Evolutionary conservation across 2,888 invertebrate species (phyloP), one percentile per base, ranked within the genome.

Genomic region (Allacma fusca): DNA sequence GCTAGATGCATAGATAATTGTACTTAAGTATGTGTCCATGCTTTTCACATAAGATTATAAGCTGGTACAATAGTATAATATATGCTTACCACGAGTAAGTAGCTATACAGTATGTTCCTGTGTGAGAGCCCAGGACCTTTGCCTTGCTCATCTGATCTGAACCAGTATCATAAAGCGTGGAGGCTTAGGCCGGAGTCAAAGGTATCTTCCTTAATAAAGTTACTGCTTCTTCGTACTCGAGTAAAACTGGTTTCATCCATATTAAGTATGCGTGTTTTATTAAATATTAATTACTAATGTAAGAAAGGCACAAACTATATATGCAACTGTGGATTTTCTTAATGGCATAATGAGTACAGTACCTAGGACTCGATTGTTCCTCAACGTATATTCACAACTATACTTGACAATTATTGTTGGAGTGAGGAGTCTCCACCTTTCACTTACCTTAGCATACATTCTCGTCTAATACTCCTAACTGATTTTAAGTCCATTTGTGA

Each of bases 201-300:
- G 26, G 65, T 26, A 28, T 4, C 65, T 65, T 13, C 7, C 12
- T 65, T 65, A 26, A 65, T 28, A 28, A 28, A 29, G 28, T 65
- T 26, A 12, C n/a, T 65, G 65, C 65, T 28, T 65, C 24, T 65
- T 62, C 26, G 26, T 28, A 28, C n/a, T 26, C 24, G 13, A 24
- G 7, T 28, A 26, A 65, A 65, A 65, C 65, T 28, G 65, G 65
- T 65, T 65, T 26, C 28, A 13, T 65, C 13, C 28, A 13, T 28
- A 28, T 12, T 65, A 65, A 5, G 16, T 9, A 65, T 7, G 28
- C 19, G 29, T 28, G 65, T 65, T 65, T 65, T 65, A 65, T 65
- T 65, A 65, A 65, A 28, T 65, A 65, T 65, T 65, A 65, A 65
- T 65, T 65, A 65, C 65, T 65, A 19, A 19, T 7, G n/a, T n/a